A percentile compares a stretch with the other conserved stretches of the same genome.
Conservation (phyloP, 2,113 vertebrate species). For the Aegypius monachus region DNA sequence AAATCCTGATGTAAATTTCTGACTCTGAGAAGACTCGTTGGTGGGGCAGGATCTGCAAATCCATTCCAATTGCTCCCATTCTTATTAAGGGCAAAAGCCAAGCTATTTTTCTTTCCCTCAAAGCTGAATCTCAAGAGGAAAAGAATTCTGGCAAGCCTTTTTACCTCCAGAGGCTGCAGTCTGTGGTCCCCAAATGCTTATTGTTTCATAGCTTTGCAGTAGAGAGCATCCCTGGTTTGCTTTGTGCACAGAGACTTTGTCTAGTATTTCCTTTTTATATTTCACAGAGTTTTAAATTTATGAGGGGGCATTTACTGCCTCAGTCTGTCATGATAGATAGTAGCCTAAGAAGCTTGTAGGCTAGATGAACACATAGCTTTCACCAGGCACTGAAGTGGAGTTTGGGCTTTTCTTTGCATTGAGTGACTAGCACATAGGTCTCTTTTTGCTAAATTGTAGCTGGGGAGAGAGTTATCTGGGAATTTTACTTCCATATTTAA, state of each 20-base stretch:
- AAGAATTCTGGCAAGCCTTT: not conserved
- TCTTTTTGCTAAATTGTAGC: not conserved
- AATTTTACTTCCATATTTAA: not conserved
- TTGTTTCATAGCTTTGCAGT: not conserved
- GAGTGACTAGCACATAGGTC: not conserved
- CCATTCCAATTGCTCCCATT: not conserved
- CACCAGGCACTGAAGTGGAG: not conserved
- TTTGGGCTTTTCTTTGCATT: not conserved
- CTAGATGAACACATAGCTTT: not conserved
- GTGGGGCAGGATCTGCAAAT: not conserved
- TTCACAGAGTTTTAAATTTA: not conserved
- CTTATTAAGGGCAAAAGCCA: not conserved
- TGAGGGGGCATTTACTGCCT: not conserved
- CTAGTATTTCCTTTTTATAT: not conserved
- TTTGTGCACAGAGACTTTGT: not conserved
- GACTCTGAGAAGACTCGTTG: not conserved
- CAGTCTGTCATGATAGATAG: not conserved
- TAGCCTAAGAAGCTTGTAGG: not conserved
- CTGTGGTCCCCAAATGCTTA: fast-evolving
- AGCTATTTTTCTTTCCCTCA: not conserved
- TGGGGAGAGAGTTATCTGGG: not conserved
- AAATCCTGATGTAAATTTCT: not conserved
- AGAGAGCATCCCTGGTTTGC: not conserved
- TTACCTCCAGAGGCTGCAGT: not conserved
- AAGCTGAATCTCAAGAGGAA: not conserved